Base-by-base conservation (phyloP, 2,888 invertebrate species). In the Escarpia spicata region DNA sequence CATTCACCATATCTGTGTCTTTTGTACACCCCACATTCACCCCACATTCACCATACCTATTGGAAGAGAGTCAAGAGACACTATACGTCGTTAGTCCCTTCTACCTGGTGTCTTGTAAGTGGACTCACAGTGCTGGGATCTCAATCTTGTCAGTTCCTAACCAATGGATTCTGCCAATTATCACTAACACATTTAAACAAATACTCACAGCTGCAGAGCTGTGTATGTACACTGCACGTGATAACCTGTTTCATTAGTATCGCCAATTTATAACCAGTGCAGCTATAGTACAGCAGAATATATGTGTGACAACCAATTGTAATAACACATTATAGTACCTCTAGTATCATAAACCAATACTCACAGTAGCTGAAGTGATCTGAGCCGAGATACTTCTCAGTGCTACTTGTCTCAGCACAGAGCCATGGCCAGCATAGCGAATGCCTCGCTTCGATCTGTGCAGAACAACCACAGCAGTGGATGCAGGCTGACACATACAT, bases 371-470 rank as follows among this genome's bases (percentile, higher is more conserved):
- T 93, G 98, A 98, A 94, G 97, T 97, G 43, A 99, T 97, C 96
- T 99, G 99, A 44, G 98, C 97, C 4, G 99, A 98, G 92, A 99
- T 97, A 94, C 98, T 98, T 96, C 98, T 98, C 93, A 99, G 97
- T 93, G 98, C 97, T 75, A 98, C 97, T 96, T 98, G 98, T 92
- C 98, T 97, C 95, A 98, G 97, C 94, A 98, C 97, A 43, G 96
- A 95, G 26, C 96, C 96, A 95, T 96, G 96, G 15, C 95, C 94
- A 15, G 95, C 94, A 92, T 95, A 95, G 44, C 94, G 94, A 45
- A 94, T 94, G 45, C 93, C 93, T 89, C 94, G 94, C 91, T 90
- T 93, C 26, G 43, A 43, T 52, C 92, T 92, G 45, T 9, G 37
- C 37, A 31, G 52, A 6, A 75, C 15, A 15, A 75, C 75, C 15